Evolutionary conservation across 2,797 vertebrate species (phyloP).

Genomic region (Rhinophrynus dorsalis): DNA sequence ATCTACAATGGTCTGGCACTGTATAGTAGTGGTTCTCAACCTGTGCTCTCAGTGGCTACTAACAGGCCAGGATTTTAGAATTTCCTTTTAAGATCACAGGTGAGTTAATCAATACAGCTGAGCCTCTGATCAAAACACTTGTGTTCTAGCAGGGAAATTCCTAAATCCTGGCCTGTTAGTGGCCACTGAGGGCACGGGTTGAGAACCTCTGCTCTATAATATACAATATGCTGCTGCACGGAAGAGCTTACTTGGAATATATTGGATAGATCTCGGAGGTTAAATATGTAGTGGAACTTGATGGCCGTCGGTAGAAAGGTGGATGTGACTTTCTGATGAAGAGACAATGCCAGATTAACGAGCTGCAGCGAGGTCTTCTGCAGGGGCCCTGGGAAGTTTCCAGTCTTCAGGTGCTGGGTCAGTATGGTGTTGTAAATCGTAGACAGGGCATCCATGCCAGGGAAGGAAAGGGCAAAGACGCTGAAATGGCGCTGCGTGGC

Average conservation of each 20-base stretch:
- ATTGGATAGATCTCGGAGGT: constrained; percentile 91
- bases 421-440: constrained; percentile 92
- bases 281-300: constrained; percentile 97
- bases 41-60: too few relatives aligned
- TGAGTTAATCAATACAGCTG: too few relatives aligned
- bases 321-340: constrained; percentile 80
- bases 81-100: too few relatives aligned
- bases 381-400: constrained; percentile 70
- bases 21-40: too few relatives aligned
- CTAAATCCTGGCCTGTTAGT: too few relatives aligned
- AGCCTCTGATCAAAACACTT: too few relatives aligned
- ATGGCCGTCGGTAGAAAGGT: constrained; percentile 87
- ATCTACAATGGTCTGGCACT: too few relatives aligned
- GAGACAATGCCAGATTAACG: constrained; percentile 76
- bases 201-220: too few relatives aligned
- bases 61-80: too few relatives aligned
- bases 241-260: constrained; percentile 87
- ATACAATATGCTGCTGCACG: too few relatives aligned
- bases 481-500: constrained; percentile 87
- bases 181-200: too few relatives aligned
- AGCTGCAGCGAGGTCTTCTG: constrained; percentile 75
- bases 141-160: too few relatives aligned
- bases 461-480: constrained; percentile 85
- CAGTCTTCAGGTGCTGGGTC: constrained; percentile 74
- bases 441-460: constrained; percentile 80